These are phyloP conservation scores for Marmota flaviventris DNA, from an alignment of 2,113 vertebrate genomes.

Conservation along the genomic window DNA sequence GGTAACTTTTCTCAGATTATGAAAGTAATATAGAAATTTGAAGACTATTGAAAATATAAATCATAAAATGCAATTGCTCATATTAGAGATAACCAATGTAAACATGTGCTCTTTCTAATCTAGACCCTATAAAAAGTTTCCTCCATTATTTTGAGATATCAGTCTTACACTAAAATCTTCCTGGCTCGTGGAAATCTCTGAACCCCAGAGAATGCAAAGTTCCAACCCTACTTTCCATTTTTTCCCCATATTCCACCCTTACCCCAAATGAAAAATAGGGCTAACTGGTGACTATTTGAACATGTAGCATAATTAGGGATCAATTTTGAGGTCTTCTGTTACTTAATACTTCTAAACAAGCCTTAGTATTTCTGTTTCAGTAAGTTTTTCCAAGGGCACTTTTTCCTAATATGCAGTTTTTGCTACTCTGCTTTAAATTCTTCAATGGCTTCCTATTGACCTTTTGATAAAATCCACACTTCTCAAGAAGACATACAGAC, in stretches of 20 bases:
- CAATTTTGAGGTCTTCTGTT: not conserved
- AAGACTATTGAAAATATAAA: constrained; percentile 32
- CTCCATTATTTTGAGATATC: not conserved
- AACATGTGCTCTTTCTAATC: not conserved
- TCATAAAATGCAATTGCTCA: not conserved
- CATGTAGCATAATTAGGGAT: not conserved
- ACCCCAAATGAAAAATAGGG: constrained; percentile 18
- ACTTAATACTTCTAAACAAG: not conserved
- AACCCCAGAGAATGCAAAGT: not conserved
- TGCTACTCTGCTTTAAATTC: not conserved
- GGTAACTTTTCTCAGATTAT: not conserved
- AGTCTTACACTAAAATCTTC: not conserved
- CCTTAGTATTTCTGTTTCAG: not conserved
- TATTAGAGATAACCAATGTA: not conserved
- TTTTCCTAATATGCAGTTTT: not conserved
- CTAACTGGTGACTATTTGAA: not conserved
- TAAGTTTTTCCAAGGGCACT: not conserved
- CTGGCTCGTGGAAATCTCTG: constrained; percentile 4
- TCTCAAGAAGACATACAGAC: not conserved
- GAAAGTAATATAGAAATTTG: constrained; percentile 34
- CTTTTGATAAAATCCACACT: not conserved
- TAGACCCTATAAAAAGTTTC: not conserved
- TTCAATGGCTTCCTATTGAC: not conserved
- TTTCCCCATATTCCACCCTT: not conserved
- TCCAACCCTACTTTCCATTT: not conserved